phyloP scores from a whole-genome alignment of 2,797 vertebrate genomes.

The Zalophus californianus region DNA sequence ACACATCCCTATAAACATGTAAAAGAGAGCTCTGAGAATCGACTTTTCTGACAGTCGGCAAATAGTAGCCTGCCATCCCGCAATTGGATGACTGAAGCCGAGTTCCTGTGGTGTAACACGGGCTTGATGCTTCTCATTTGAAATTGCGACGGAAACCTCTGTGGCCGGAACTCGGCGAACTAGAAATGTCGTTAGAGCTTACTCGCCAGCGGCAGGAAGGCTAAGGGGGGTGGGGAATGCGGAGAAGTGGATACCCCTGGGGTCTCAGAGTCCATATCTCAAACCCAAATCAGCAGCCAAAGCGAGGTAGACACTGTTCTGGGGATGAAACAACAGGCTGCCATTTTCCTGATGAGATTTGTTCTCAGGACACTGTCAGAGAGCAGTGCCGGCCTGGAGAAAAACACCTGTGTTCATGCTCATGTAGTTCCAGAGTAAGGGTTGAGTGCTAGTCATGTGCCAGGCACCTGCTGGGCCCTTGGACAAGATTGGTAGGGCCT shows the following conservation, averaged over 20 bases:
- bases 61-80: constrained; percentile 56
- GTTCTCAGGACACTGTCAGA: background rate
- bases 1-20: constrained; percentile 56
- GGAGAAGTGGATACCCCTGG: background rate
- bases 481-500: background rate
- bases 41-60: constrained; percentile 67
- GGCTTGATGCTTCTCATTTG: background rate
- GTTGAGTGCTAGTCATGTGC: background rate
- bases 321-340: background rate
- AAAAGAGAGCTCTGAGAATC: constrained; percentile 54
- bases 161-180: accelerated
- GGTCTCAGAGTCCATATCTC: background rate
- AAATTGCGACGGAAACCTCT: background rate
- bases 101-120: background rate
- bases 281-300: background rate
- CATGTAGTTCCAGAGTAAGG: background rate
- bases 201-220: background rate
- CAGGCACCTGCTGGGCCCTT: background rate
- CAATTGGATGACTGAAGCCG: constrained; percentile 22
- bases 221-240: accelerated
- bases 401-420: background rate
- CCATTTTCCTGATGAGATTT: background rate
- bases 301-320: background rate
- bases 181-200: background rate
- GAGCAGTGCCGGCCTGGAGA: background rate